Evolutionary conservation across 2,113 vertebrate species (phyloP).

Genomic region (Petrocephalus zakoni): DNA sequence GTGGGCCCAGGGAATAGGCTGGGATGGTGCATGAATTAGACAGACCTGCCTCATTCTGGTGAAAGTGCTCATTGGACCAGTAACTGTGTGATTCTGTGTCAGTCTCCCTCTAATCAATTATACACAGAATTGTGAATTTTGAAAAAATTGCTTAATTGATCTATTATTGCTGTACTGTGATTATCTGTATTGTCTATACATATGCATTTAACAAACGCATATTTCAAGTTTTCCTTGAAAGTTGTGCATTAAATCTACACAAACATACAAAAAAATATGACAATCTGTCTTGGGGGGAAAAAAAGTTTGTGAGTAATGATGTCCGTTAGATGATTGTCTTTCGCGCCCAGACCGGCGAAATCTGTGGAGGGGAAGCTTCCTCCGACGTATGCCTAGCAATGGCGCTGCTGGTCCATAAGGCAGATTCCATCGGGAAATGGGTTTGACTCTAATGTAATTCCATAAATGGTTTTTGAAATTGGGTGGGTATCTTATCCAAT

Average conservation of each 20-base stretch:
- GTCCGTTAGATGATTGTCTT: too few species aligned
- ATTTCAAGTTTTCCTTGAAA: neutral
- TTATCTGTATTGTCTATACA: neutral
- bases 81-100: neutral
- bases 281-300: neutral
- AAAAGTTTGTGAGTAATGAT: neutral
- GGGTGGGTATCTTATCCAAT: neutral
- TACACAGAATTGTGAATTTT: neutral
- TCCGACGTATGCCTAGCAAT: neutral
- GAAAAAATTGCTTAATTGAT: neutral
- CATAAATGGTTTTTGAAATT: neutral
- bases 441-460: neutral
- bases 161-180: neutral
- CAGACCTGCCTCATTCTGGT: neutral
- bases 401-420: neutral
- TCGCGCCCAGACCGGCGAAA: too few species aligned
- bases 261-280: neutral
- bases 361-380: neutral
- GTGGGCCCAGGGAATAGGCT: neutral
- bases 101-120: neutral
- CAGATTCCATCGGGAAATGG: neutral
- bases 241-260: neutral
- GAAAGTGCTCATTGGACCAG: neutral
- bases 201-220: neutral
- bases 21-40: neutral